Base-by-base conservation (phyloP, 2,888 invertebrate species). In the Erebia ligea region DNA sequence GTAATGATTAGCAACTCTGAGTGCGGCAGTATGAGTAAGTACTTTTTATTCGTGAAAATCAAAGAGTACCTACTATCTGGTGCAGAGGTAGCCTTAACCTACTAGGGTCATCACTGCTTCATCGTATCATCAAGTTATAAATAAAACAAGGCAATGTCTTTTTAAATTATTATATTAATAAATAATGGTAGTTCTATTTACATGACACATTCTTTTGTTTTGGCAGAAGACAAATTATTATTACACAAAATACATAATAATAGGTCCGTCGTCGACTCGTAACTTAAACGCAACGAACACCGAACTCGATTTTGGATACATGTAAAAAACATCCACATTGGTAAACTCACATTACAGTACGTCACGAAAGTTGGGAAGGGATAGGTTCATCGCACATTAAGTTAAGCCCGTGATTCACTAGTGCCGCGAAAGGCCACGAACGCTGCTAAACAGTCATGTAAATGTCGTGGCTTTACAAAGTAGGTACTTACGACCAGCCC, bases 171-270 rank as follows among this genome's bases (percentile, higher is more conserved):
- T 92, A 92, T 93, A 93, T 93, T 93, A 93, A 93, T 93, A 93
- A 93, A 93, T 93, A 93, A 92, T 93, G 93, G 93, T 93, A 93
- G 93, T 91, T 93, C 88, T 93, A 93, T 93, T 92, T 93, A 93
- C 93, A 93, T 92, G 93, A 93, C 93, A 93, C 93, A 91, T 90
- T 92, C 90, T 91, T 89, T 93, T 92, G 92, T 92, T 93, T 93
- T 93, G 93, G 93, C 93, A 93, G 90, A 93, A 92, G 87, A 92
- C 91, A 92, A 92, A 91, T 89, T 90, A 93, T 91, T 87, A 88
- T 92, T 90, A 89, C 85, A 89, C 88, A 89, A 76, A 54, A 62
- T 48, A 62, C 62, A 57, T n/a, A n/a, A 52, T 52, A n/a, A 88
- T 84, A 86, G 79, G 82, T 83, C 79, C 80, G 80, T 81, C 82